Conservation (phyloP, 2,113 vertebrate species). For the Pungitius pungitius region DNA sequence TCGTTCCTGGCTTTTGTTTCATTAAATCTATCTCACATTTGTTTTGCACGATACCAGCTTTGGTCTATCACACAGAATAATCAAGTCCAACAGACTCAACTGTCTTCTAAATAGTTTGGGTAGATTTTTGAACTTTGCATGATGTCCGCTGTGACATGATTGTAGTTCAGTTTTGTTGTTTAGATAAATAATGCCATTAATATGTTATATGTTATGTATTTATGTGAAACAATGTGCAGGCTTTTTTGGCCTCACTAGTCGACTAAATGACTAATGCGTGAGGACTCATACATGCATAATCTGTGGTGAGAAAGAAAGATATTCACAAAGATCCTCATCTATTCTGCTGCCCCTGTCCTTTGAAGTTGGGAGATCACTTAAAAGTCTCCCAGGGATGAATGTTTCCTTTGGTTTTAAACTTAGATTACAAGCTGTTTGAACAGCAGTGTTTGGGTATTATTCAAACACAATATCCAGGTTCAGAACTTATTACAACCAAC, state of each 20-base stretch:
- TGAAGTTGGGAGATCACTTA: neutral
- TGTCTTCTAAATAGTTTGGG: neutral
- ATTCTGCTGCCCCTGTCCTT: neutral
- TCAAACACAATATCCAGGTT: neutral
- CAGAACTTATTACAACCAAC: neutral
- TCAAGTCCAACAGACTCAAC: neutral
- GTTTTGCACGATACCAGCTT: neutral
- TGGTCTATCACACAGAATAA: neutral
- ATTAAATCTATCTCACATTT: neutral
- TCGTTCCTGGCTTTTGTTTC: neutral
- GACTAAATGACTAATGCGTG: too few relatives aligned
- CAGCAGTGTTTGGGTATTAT: neutral
- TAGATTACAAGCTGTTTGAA: constrained; percentile 11
- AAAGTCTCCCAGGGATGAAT: neutral
- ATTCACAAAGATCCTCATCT: neutral
- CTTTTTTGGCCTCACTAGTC: too few relatives aligned
- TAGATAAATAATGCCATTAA: neutral
- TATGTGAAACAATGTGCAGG: neutral
- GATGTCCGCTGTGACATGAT: neutral
- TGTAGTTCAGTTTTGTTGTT: neutral
- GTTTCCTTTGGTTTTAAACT: neutral
- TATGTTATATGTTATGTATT: constrained; percentile 2
- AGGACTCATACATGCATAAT: neutral
- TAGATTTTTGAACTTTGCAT: neutral
- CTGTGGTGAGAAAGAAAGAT: neutral